phyloP scores from a whole-genome alignment of 2,888 invertebrate genomes.

The Metallyticus violacea region DNA sequence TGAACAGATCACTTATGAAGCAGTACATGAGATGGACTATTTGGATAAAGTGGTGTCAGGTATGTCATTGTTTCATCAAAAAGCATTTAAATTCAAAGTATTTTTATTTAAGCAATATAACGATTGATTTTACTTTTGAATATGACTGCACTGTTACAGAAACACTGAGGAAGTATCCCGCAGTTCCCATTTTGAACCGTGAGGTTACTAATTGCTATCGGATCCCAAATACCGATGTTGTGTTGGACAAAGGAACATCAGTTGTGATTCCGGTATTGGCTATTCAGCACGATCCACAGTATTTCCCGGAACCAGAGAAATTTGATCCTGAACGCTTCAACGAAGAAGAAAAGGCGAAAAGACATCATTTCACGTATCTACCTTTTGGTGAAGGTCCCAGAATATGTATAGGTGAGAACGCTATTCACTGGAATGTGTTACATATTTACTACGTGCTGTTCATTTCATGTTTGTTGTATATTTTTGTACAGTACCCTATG shows the following conservation, averaged over 20 bases:
- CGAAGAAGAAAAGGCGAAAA: conserved; percentile 33
- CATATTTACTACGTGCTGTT: too few species aligned
- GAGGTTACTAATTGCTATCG: conserved; percentile 30
- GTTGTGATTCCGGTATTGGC: conserved; percentile 34
- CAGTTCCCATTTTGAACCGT: conserved; percentile 32
- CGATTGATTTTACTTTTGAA: neutral
- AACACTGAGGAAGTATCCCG: conserved; percentile 38
- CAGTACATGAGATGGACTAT: neutral
- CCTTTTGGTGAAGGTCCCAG: conserved; percentile 26
- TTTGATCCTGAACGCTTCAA: conserved; percentile 40
- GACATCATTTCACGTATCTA: conserved; percentile 31
- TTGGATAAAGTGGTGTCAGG: neutral
- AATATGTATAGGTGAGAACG: conserved; percentile 23
- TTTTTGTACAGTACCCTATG: too few species aligned
- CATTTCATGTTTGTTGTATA: too few species aligned
- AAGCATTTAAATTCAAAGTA: neutral
- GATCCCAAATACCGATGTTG: conserved; percentile 39
- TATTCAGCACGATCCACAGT: conserved; percentile 37
- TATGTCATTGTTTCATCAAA: neutral
- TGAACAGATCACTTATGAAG: neutral
- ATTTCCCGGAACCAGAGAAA: conserved; percentile 39
- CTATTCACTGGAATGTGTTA: too few species aligned
- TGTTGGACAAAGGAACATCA: conserved; percentile 37
- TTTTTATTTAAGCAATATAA: too few species aligned
- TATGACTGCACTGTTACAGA: too few species aligned